Conservation (phyloP, 2,113 vertebrate genomes). For the Saccopteryx leptura region DNA sequence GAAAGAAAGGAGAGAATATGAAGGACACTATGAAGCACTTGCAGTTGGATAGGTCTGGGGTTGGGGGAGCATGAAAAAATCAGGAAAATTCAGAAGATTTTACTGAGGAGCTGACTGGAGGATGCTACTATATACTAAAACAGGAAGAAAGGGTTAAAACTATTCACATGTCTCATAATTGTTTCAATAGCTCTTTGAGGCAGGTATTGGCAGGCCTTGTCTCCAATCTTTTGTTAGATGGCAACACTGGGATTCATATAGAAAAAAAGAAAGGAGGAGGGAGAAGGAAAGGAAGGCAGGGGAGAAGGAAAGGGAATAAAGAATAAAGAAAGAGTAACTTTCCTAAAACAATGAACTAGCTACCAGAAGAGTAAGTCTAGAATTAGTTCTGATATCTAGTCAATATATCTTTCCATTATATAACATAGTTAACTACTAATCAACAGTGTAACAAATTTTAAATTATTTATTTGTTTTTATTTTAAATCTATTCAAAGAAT, state of each 20-base stretch:
- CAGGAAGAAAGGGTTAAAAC: neutral
- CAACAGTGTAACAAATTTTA: neutral
- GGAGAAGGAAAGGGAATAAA: neutral
- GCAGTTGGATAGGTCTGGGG: neutral
- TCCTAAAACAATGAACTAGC: neutral
- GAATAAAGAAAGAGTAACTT: neutral
- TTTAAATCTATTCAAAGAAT: conserved; percentile 19
- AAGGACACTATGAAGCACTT: no score
- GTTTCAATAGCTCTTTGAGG: neutral
- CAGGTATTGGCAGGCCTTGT: neutral
- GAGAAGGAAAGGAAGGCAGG: no score
- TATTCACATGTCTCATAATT: neutral
- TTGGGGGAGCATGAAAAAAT: neutral
- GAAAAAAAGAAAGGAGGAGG: neutral
- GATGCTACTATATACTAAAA: neutral
- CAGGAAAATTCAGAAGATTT: neutral
- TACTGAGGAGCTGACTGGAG: neutral
- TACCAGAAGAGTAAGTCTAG: neutral
- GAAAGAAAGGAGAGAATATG: neutral
- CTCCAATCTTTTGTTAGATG: neutral
- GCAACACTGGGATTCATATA: neutral
- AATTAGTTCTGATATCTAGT: neutral
- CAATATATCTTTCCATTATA: neutral
- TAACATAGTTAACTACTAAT: neutral
- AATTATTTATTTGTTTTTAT: neutral